Evolutionary conservation across 1,140 invertebrate genomes (phyloP).

Genomic region (Eupeodes corollae): DNA sequence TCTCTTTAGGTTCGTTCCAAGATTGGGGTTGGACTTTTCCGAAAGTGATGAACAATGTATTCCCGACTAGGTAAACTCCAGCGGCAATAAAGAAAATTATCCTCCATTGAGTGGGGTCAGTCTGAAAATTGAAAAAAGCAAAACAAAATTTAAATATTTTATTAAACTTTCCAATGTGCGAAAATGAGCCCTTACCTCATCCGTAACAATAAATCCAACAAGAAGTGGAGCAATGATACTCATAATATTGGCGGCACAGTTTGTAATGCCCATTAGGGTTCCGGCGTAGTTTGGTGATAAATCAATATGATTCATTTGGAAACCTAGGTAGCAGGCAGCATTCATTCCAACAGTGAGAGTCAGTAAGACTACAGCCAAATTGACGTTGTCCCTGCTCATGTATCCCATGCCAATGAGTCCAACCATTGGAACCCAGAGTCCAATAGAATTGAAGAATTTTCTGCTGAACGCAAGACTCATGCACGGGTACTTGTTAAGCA

Average conservation of each 20-base stretch:
- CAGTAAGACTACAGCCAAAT: conserved; percentile 44
- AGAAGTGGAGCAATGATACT: conserved; percentile 54
- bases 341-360: conserved; percentile 59
- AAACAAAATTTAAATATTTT: neutral
- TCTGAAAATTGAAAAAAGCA: conserved; percentile 19
- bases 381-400: conserved; percentile 39
- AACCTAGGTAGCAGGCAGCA: conserved; percentile 58
- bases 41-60: conserved; percentile 52
- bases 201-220: conserved; percentile 46
- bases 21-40: conserved; percentile 44
- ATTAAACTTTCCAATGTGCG: neutral
- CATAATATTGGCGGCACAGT: conserved; percentile 55
- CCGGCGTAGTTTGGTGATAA: conserved; percentile 61
- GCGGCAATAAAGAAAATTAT: conserved; percentile 58
- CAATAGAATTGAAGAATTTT: conserved; percentile 54
- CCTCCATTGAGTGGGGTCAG: conserved; percentile 47
- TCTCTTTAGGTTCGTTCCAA: conserved; percentile 43
- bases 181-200: conserved; percentile 40
- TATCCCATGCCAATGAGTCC: conserved; percentile 48
- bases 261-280: conserved; percentile 51
- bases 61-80: conserved; percentile 50
- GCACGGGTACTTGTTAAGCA: conserved; percentile 39
- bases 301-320: conserved; percentile 53
- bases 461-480: conserved; percentile 40
- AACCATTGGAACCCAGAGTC: conserved; percentile 41